Evolutionary conservation across 2,888 invertebrate species (phyloP), one percentile per base, ranked within the genome.

Genomic region (Opisthograptis luteolata): DNA sequence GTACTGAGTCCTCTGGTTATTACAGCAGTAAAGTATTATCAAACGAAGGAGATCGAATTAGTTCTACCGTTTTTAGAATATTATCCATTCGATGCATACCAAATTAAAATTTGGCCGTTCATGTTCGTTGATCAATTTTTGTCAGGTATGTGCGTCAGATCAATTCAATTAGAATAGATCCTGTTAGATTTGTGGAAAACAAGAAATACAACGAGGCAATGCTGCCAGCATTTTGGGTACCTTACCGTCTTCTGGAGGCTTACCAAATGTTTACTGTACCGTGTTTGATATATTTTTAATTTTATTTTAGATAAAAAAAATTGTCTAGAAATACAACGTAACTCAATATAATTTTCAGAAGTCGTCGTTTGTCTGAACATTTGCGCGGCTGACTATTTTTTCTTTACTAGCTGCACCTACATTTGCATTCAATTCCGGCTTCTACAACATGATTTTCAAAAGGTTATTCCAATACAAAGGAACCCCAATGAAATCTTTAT

Each of bases 51-150:
- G n/a, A n/a, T n/a, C n/a, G 68, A 77, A 6, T 54, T 79, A n/a
- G 24, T 72, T 9, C 37, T 83, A 12, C 85, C 84, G 0, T 80
- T 82, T 49, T 46, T 73, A 0, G 60, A 76, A 12, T 35, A 69
- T 9, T 86, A 84, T 68, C 86, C 85, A 0, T 82, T 87, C 37
- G 69, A 85, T 60, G 48, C 74, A 5, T 73, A 65, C 20, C 67
- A 77, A 27, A 49, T 74, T 0, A 70, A 52, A 24, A 66, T 71
- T 37, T 86, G 76, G 73, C 85, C 84, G 0, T 71, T 71, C 40
- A 70, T 79, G 1, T 85, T 80, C 50, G 7, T 81, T 3, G 76
- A 74, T 39, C 85, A 84, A 51, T 50, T 75, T 48, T 79, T 77
- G 74, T 73, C 79, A 27, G 74, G 85, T 85, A 56, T n/a, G n/a